These are phyloP conservation scores for Sebastes variabilis DNA, from an alignment of 2,797 vertebrate genomes.

Conservation along the genomic window DNA sequence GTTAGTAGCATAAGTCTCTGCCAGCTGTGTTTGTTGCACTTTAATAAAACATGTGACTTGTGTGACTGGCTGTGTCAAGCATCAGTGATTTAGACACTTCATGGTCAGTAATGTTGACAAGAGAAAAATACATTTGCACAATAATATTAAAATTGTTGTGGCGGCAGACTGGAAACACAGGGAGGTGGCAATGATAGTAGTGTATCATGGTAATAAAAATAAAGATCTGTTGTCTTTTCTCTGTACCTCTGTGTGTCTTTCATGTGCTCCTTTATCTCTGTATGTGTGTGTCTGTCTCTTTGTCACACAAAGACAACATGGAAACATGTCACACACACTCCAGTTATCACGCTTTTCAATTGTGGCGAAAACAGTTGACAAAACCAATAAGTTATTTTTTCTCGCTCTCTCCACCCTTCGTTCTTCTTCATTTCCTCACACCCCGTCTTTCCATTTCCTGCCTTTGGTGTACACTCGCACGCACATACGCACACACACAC, in stretches of 20 bases:
- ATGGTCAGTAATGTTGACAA: neutral
- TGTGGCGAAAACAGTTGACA: neutral
- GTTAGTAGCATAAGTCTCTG: neutral
- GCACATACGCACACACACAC: neutral
- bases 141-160: neutral
- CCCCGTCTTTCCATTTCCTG: neutral
- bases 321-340: neutral
- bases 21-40: neutral
- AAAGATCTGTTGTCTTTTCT: neutral
- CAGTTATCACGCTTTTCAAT: conserved; percentile 1
- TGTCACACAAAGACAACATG: neutral
- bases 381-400: conserved; percentile 15
- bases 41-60: neutral
- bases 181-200: neutral
- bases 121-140: neutral
- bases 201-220: neutral
- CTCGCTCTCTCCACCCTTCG: neutral
- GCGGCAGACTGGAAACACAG: neutral
- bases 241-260: neutral
- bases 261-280: neutral
- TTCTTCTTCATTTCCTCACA: neutral
- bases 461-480: neutral
- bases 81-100: neutral
- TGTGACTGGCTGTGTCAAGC: neutral
- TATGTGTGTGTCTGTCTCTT: neutral